Percentiles rank a stretch among this genome's conserved stretches.
Evolutionary conservation across 2,888 invertebrate genomes (phyloP).

Genomic region (Drosophila pseudotalamancana): DNA sequence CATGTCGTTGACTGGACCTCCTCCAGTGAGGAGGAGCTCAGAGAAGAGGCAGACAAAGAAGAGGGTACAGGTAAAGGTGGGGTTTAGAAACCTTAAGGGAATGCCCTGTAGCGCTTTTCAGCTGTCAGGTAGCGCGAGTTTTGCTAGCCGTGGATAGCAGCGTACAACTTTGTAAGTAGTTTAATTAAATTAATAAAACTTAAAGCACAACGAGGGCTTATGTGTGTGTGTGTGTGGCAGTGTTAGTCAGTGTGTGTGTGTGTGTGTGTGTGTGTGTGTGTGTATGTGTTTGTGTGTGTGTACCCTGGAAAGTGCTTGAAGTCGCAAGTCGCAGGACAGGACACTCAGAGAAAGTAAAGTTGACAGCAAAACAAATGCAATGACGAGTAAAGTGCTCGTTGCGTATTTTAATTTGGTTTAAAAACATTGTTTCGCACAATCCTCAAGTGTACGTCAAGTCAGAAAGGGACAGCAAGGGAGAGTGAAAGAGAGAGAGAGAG

Average conservation of each 20-base stretch:
- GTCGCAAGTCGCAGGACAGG: slow-evolving; percentile 54
- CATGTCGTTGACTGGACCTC: slow-evolving; percentile 62
- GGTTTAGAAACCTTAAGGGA: not conserved
- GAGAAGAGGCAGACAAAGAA: not conserved
- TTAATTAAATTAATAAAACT: slow-evolving; percentile 80
- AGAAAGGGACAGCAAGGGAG: slow-evolving; percentile 1
- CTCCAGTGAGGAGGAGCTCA: not conserved
- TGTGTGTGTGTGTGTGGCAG: slow-evolving; percentile 16
- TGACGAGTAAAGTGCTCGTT: slow-evolving; percentile 78
- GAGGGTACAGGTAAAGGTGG: not conserved
- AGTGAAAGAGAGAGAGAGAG: not conserved
- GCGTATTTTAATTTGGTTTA: slow-evolving; percentile 78
- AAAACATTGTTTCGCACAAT: slow-evolving; percentile 79
- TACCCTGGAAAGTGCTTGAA: slow-evolving; percentile 47
- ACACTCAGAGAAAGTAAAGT: slow-evolving; percentile 72
- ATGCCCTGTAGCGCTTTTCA: slow-evolving; percentile 27
- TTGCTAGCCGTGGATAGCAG: slow-evolving; percentile 61
- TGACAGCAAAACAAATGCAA: slow-evolving; percentile 73
- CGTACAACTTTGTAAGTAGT: slow-evolving; percentile 77
- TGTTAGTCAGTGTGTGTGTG: slow-evolving; percentile 3
- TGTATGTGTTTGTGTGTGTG: too few relatives aligned
- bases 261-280: slow-evolving; percentile 8
- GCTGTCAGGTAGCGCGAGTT: slow-evolving; percentile 45
- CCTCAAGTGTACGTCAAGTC: slow-evolving; percentile 77
- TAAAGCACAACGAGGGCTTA: slow-evolving; percentile 59